phyloP scores from a whole-genome alignment of 2,113 vertebrate species.

The Nipponia nippon region DNA sequence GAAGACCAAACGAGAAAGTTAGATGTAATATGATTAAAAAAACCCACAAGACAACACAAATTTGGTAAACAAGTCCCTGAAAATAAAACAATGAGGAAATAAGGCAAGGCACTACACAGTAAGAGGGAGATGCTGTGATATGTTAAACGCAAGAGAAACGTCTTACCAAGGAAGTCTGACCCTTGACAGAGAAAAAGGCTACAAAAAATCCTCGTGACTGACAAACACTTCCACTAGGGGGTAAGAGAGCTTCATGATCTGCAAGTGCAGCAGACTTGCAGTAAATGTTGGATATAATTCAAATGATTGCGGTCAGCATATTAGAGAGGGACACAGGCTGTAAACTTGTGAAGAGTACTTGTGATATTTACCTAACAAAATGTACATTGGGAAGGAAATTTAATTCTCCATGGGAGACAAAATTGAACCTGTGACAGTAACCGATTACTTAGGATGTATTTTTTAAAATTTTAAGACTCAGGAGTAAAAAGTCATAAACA shows the following conservation, averaged over 20 bases:
- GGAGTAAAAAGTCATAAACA: background rate
- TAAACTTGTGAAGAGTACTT: background rate
- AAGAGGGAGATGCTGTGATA: background rate
- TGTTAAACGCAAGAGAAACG: background rate
- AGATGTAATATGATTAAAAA: background rate
- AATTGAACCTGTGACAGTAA: background rate
- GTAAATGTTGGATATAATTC: background rate
- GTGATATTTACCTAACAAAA: background rate
- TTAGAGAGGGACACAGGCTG: background rate
- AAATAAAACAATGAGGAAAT: background rate
- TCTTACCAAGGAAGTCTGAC: background rate
- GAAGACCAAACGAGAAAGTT: background rate
- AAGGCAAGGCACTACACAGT: background rate
- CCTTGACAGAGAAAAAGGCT: background rate
- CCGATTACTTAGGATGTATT: background rate
- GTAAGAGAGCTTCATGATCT: conserved; percentile 39
- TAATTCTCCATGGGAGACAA: background rate
- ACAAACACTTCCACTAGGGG: conserved; percentile 50
- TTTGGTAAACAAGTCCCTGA: background rate
- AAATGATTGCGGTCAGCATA: background rate
- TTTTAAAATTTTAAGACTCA: background rate
- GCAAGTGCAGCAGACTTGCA: background rate
- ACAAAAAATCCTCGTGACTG: background rate
- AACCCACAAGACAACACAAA: background rate
- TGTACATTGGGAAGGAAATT: background rate